Evolutionary conservation across 1,140 invertebrate genomes (phyloP).

Genomic region (Stegodyphus dumicola): DNA sequence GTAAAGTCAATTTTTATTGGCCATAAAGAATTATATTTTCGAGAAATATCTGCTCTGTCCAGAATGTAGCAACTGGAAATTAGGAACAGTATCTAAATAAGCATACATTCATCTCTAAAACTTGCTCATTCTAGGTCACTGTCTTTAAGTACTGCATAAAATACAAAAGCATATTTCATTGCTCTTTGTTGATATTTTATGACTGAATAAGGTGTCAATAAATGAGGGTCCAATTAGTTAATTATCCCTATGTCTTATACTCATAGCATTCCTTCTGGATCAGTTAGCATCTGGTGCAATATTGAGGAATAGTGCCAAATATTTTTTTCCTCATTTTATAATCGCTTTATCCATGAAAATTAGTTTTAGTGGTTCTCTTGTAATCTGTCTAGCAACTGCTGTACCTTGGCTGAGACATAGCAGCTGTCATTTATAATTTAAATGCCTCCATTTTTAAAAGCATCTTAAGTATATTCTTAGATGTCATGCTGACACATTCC

Average conservation of each 20-base stretch:
- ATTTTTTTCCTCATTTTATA: slow-evolving; percentile 41
- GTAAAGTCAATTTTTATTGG: slow-evolving; percentile 9
- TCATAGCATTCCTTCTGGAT: slow-evolving; percentile 56
- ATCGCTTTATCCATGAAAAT: slow-evolving; percentile 21
- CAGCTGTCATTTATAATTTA: too few species aligned
- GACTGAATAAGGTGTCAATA: slow-evolving; percentile 42
- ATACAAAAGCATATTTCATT: slow-evolving; percentile 12
- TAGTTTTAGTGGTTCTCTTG: slow-evolving; percentile 29
- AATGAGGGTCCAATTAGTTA: slow-evolving; percentile 58
- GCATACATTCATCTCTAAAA: background rate
- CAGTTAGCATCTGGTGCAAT: slow-evolving; percentile 52
- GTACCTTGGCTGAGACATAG: background rate
- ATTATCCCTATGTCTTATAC: slow-evolving; percentile 32
- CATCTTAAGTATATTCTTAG: too few species aligned
- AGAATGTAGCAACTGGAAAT: slow-evolving; percentile 22
- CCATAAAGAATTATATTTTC: slow-evolving; percentile 53
- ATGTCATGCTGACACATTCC: too few species aligned
- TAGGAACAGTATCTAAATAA: slow-evolving; percentile 2
- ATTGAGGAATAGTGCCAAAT: slow-evolving; percentile 59
- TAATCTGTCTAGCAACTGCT: background rate
- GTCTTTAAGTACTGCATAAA: slow-evolving; percentile 5
- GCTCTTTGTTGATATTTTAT: slow-evolving; percentile 14
- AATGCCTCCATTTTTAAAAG: too few species aligned
- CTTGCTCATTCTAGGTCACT: slow-evolving; percentile 30
- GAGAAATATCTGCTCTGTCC: slow-evolving; percentile 40